Percentiles rank a stretch among this genome's conserved stretches.
phyloP scores from a whole-genome alignment of 1,140 invertebrate species.

The Megalopta genalis region DNA sequence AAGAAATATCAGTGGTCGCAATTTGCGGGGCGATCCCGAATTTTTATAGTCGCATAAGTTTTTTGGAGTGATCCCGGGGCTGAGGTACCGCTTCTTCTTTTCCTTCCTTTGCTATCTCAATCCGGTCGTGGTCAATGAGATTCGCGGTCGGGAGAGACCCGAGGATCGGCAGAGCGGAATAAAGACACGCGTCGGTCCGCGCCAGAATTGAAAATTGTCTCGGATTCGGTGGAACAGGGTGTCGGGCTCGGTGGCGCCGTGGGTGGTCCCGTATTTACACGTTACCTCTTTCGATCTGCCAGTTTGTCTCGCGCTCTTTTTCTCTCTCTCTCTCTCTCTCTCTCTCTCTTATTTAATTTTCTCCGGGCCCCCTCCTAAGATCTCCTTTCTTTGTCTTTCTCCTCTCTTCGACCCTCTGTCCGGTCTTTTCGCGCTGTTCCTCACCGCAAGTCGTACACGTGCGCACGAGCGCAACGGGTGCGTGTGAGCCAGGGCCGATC shows the following conservation, averaged over 20 bases:
- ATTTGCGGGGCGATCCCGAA: not conserved
- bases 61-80: not conserved
- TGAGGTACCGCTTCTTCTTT: not conserved
- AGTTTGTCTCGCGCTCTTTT: conserved; percentile 42
- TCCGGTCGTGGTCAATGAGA: not conserved
- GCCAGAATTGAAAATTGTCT: conserved; percentile 44
- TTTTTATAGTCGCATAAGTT: not conserved
- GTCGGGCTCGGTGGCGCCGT: conserved; percentile 57
- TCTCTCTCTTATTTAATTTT: conserved; percentile 32
- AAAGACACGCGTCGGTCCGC: conserved; percentile 8
- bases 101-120: not conserved
- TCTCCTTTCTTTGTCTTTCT: not conserved
- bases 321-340: not conserved
- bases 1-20: not conserved
- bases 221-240: conserved; percentile 44
- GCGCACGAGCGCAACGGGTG: not conserved
- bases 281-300: conserved; percentile 69
- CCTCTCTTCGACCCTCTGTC: not conserved
- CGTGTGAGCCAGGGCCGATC: not conserved
- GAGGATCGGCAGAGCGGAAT: not conserved
- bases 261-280: conserved; percentile 74
- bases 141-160: not conserved
- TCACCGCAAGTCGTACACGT: conserved; percentile 3
- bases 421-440: conserved; percentile 9
- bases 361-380: conserved; percentile 8